A percentile compares a stretch with the other conserved stretches of the same genome.
phyloP scores from a whole-genome alignment of 53 echinoderm and acorn worm genomes.

The Temnopleurus reevesii region DNA sequence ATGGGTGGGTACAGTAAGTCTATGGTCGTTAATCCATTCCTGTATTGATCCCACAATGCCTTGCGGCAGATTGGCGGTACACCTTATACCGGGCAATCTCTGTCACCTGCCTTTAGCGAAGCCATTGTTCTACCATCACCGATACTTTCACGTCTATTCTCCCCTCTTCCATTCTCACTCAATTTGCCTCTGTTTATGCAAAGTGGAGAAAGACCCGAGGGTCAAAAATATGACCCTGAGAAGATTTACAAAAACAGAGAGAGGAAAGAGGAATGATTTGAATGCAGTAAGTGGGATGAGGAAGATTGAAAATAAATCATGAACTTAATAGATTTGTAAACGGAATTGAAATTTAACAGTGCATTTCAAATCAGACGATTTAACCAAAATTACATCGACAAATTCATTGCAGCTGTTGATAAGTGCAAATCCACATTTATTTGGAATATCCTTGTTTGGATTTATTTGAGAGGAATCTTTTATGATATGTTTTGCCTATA shows the following conservation, averaged over 20 bases:
- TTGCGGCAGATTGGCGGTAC: slow-evolving; percentile 40
- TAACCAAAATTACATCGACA: no score
- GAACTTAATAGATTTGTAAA: no score
- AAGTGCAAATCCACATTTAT: no score
- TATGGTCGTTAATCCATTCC: slow-evolving; percentile 21
- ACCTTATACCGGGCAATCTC: slow-evolving; percentile 20
- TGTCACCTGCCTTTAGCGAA: slow-evolving; percentile 39
- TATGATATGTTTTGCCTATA: no score
- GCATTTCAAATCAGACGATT: no score
- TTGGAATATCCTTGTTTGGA: no score
- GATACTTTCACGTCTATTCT: slow-evolving; percentile 13
- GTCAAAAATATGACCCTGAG: slow-evolving; percentile 14
- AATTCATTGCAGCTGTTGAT: no score
- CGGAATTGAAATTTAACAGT: no score
- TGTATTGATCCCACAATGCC: slow-evolving; percentile 51
- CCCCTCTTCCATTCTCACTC: slow-evolving; percentile 10
- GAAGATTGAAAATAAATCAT: no score
- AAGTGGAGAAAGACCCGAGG: background rate
- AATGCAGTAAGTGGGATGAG: background rate
- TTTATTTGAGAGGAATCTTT: no score
- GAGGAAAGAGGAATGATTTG: background rate
- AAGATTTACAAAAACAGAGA: background rate
- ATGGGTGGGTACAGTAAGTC: slow-evolving; percentile 33
- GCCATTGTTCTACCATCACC: slow-evolving; percentile 31
- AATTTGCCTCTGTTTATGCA: slow-evolving; percentile 20